Conservation (phyloP, 2,888 invertebrate genomes). For the Seladonia tumulorum region DNA sequence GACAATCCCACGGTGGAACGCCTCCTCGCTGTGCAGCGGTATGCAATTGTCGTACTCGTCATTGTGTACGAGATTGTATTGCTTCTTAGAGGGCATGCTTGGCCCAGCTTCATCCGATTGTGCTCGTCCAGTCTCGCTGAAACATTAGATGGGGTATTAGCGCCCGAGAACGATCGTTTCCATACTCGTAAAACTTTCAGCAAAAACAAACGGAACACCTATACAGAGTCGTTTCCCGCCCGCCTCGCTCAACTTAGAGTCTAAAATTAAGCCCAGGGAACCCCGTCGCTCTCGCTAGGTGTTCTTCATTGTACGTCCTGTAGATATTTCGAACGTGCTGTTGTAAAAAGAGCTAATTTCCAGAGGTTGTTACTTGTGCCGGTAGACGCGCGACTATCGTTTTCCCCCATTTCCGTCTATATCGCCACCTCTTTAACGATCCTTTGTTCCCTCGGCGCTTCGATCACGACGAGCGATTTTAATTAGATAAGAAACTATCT, state of each 20-base stretch:
- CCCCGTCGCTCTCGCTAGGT: slow-evolving; percentile 8
- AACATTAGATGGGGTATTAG: slow-evolving; percentile 62
- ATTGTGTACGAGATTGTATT: slow-evolving; percentile 97
- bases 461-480: neutral
- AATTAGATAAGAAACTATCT: neutral
- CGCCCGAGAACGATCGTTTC: slow-evolving; percentile 1
- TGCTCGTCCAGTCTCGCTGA: slow-evolving; percentile 81
- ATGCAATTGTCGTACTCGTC: slow-evolving; percentile 98
- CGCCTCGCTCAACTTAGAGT: neutral
- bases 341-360: slow-evolving; percentile 14
- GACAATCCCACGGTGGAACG: slow-evolving; percentile 97
- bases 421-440: neutral
- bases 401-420: neutral
- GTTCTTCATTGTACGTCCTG: slow-evolving; percentile 9
- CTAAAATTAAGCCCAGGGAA: slow-evolving; percentile 35
- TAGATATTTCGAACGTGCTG: neutral
- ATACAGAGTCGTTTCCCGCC: neutral
- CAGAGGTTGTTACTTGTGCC: neutral
- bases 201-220: slow-evolving; percentile 30
- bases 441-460: neutral
- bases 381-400: neutral
- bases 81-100: slow-evolving; percentile 94
- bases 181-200: slow-evolving; percentile 17
- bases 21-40: slow-evolving; percentile 98
- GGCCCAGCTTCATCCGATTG: slow-evolving; percentile 81